phyloP scores from a whole-genome alignment of 2,888 invertebrate genomes.

The Copidosoma aretas region DNA sequence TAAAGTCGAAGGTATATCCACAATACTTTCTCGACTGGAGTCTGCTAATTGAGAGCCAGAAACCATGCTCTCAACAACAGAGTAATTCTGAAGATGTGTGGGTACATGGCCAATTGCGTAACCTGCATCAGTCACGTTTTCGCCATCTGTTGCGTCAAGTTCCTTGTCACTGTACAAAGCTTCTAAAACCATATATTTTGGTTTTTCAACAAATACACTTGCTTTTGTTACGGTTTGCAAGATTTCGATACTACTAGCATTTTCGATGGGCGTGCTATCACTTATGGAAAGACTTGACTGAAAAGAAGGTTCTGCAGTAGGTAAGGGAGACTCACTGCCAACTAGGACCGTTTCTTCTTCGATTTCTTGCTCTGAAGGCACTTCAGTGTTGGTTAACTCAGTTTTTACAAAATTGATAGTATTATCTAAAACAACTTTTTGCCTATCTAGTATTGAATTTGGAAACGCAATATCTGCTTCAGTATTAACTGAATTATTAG shows the following conservation, averaged over 20 bases:
- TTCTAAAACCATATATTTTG: constrained; percentile 5
- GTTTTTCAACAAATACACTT: constrained; percentile 13
- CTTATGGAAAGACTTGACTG: constrained; percentile 20
- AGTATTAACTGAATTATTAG: constrained; percentile 12
- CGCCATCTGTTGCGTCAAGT: constrained; percentile 9
- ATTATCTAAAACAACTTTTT: constrained; percentile 18
- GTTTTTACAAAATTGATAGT: constrained; percentile 23
- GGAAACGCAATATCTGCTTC: constrained; percentile 9
- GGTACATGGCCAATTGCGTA: neutral
- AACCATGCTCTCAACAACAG: constrained; percentile 26
- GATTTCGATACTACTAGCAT: constrained; percentile 1
- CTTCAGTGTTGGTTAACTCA: constrained; percentile 25
- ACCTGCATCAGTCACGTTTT: constrained; percentile 6
- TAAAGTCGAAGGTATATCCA: constrained; percentile 46
- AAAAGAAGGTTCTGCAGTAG: constrained; percentile 6
- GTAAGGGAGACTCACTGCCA: constrained; percentile 25
- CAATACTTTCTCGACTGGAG: constrained; percentile 45
- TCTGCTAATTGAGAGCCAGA: constrained; percentile 37
- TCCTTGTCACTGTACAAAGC: constrained; percentile 8
- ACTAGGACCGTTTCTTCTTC: constrained; percentile 12
- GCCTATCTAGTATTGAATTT: constrained; percentile 31
- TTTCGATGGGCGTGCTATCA: constrained; percentile 19
- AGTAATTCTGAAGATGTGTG: constrained; percentile 28
- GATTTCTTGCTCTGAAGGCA: constrained; percentile 34
- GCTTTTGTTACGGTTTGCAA: neutral